Base-by-base conservation (phyloP, 2,888 invertebrate genomes). In the Erebia palarica region DNA sequence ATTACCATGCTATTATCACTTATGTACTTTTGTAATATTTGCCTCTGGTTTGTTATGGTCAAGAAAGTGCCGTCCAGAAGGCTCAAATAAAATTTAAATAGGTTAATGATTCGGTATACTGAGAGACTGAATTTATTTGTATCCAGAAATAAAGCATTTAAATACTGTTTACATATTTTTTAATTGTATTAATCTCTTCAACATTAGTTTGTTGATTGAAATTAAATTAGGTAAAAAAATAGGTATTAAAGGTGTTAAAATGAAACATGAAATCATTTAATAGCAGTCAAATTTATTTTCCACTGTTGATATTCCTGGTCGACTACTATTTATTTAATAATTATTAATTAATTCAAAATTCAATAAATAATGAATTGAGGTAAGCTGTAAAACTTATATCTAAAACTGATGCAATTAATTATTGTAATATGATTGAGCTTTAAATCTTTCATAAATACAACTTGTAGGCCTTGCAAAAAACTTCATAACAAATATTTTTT, bases 21-120 rank as follows among this genome's bases (percentile, higher is more conserved):
- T 65, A 84, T 91, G 57, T 92, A 91, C 81, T 92, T 91, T 83
- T 91, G 89, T 82, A 92, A 92, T 75, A 81, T 91, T 53, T 87
- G 88, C 76, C 80, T 92, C 68, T 92, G 92, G 92, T 92, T 89
- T 78, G 79, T 91, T 78, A 90, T 90, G 86, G 84, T 83, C 69
- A 91, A 86, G 79, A 91, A 85, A 81, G 76, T 81, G 18, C 83
- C 84, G 80, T 85, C 89, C 81, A 87, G 82, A 78, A 81, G 80
- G 57, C 72, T 86, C n/a, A 81, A 84, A 77, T 91, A 90, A 83
- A 78, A 74, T 87, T 91, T 74, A 86, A 81, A 79, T 89, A 27
- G 79, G 81, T 68, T 80, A 87, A 87, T 72, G 76, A 57, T 59
- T 47, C 44, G 8, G 4, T 13, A 44, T 36, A 42, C 10, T 16